These are phyloP conservation scores for Eugnorisma glareosa DNA, from an alignment of 2,888 invertebrate species.

Conservation along the genomic window DNA sequence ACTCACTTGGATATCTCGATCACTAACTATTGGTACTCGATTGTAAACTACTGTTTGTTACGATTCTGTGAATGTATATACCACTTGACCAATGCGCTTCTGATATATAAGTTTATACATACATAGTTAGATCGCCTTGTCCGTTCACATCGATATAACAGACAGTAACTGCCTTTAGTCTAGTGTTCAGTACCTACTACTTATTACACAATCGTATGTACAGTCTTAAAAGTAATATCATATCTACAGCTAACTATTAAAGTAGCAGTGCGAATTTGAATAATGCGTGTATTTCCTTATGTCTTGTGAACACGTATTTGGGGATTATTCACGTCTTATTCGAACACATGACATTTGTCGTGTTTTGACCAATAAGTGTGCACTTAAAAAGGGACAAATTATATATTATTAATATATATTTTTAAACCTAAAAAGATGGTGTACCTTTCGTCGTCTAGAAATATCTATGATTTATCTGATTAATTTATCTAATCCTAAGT, in stretches of 20 bases:
- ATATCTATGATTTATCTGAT: constrained; percentile 38
- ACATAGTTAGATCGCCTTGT: constrained; percentile 23
- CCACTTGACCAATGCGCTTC: constrained; percentile 33
- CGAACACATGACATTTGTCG: constrained; percentile 4
- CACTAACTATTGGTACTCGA: constrained; percentile 69
- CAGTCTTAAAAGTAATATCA: constrained; percentile 6
- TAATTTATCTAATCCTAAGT: background rate
- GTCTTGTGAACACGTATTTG: constrained; percentile 1
- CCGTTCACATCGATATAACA: constrained; percentile 16
- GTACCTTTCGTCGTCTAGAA: constrained; percentile 16
- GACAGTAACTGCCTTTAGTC: background rate
- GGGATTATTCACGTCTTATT: background rate
- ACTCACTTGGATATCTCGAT: constrained; percentile 75
- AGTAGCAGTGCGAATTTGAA: constrained; percentile 10
- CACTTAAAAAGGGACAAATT: background rate
- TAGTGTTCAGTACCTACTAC: background rate
- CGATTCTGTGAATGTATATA: constrained; percentile 44
- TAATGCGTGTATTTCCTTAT: constrained; percentile 22
- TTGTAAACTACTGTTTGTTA: constrained; percentile 57
- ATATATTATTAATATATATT: constrained; percentile 7
- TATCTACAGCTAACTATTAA: constrained; percentile 13
- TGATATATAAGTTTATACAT: background rate
- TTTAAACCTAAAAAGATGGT: background rate
- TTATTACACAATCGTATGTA: constrained; percentile 33
- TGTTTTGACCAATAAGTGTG: too few species aligned